Conservation (phyloP, 1,140 invertebrate genomes). For the Cotesia chilonis region DNA sequence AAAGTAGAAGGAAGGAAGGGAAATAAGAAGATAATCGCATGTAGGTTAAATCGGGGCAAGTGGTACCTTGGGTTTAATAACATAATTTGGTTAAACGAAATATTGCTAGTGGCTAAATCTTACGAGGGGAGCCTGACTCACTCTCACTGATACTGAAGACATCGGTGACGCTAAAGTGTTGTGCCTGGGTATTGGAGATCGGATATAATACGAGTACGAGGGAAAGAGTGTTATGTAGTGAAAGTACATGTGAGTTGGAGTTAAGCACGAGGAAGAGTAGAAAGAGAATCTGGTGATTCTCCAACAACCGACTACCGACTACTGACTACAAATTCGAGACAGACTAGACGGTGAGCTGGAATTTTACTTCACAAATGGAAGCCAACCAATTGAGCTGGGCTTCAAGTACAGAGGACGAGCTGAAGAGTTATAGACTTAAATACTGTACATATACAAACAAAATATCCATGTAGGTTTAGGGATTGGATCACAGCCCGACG, state of each 20-base stretch:
- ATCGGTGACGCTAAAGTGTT: too few species aligned
- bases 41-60: constrained; percentile 38
- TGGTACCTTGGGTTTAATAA: constrained; percentile 42
- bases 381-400: constrained; percentile 43
- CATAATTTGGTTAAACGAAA: constrained; percentile 45
- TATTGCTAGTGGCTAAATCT: constrained; percentile 4
- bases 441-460: too few species aligned
- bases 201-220: neutral
- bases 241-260: neutral
- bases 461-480: too few species aligned
- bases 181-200: neutral
- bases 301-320: constrained; percentile 18
- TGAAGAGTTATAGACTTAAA: neutral
- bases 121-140: neutral
- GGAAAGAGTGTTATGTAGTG: neutral
- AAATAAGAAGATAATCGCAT: constrained; percentile 22
- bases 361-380: constrained; percentile 38
- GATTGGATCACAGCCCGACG: neutral
- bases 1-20: constrained; percentile 11
- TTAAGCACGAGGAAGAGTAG: neutral
- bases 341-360: too few species aligned
- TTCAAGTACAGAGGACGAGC: constrained; percentile 26
- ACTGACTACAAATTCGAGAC: constrained; percentile 10
- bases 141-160: too few species aligned
- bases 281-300: constrained; percentile 4